Conservation (phyloP, 2,888 invertebrate species). For the Leptopilina drosophilae region DNA sequence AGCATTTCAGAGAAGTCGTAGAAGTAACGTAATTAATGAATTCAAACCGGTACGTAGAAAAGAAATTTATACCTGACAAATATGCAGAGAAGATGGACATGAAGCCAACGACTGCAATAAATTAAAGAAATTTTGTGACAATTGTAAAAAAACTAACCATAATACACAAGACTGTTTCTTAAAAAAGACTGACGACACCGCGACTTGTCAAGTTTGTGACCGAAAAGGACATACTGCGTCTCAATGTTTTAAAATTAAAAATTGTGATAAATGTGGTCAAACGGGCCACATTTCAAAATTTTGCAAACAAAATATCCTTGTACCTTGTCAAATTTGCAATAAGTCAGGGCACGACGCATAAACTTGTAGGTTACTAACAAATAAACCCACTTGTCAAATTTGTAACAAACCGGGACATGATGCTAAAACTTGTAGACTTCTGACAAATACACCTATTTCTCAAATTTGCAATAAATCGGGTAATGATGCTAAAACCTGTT, state of each 20-base stretch:
- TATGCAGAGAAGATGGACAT: not conserved
- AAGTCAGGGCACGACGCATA: constrained; percentile 21
- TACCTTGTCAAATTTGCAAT: constrained; percentile 4
- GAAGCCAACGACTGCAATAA: not conserved
- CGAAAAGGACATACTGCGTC: too few species aligned
- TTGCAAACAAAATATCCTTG: not conserved
- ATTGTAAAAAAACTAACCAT: not conserved
- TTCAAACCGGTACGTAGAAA: not conserved
- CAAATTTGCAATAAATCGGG: not conserved
- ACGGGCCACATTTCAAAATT: constrained; percentile 22
- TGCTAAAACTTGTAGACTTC: constrained; percentile 1
- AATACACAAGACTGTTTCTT: not conserved
- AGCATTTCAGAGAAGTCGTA: not conserved
- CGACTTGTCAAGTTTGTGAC: too few species aligned
- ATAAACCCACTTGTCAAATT: not conserved
- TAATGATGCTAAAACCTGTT: not conserved
- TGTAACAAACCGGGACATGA: constrained; percentile 30
- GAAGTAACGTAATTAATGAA: not conserved
- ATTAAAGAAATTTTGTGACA: not conserved
- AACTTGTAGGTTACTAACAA: not conserved
- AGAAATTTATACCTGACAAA: not conserved
- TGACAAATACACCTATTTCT: not conserved
- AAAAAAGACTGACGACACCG: not conserved
- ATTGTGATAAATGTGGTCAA: not conserved
- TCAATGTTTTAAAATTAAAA: too few species aligned